Evolutionary conservation across 2,888 invertebrate genomes (phyloP), one percentile per base, ranked within the genome.

Genomic region (Lycia hirtaria): DNA sequence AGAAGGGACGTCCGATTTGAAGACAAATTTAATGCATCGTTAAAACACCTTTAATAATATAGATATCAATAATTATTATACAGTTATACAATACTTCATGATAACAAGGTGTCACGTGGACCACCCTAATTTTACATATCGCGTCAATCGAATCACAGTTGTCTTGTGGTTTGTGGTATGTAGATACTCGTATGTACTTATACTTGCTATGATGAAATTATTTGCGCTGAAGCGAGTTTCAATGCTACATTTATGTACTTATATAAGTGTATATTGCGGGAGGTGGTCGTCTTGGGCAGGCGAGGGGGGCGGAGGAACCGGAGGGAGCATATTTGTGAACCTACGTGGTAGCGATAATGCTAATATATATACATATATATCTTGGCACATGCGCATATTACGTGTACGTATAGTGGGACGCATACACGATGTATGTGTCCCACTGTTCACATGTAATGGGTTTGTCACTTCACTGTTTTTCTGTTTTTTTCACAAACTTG

Each of bases 281-380:
- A 82, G 82, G 81, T 80, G 77, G 78, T 75, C 73, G 76, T 63
- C 74, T 69, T 66, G 71, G 72, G 76, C 76, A 74, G 81, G 80
- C 80, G 83, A 80, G 83, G 83, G 71, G 85, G 83, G 79, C 85
- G 85, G 87, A 82, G 86, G 85, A 82, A 71, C 82, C 78, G 78
- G 78, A 81, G 85, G 87, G 87, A 83, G 86, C 76, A 76, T 82
- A 79, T 76, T 72, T 82, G 47, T 47, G 47, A 37, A 49, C 49
- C 41, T 84, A 85, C 81, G 80, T 81, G 76, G 80, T 81, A 72
- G 68, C 74, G 78, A 76, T 85, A 85, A 85, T 83, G 79, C 79
- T 80, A 78, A 81, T 80, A 26, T 44, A 32, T 37, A 33, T 15
- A 2, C n/a, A 4, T 28, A 44, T 12, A 9, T 44, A 19, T n/a